Conservation (phyloP, 1,140 invertebrate genomes). For the Parasteatoda tepidariorum region DNA sequence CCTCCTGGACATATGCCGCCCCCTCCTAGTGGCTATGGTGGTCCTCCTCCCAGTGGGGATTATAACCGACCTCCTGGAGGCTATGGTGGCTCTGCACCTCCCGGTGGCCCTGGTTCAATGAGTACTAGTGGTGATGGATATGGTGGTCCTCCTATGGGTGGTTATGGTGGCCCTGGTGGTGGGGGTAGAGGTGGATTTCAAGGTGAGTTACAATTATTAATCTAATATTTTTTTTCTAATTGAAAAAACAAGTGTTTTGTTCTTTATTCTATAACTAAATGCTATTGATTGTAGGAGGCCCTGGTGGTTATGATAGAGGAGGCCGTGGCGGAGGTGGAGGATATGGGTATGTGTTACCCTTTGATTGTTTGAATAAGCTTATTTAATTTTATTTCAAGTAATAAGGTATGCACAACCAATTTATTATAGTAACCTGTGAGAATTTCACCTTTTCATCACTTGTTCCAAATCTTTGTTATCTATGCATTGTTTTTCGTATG, state of each 20-base stretch:
- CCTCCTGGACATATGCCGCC: constrained; percentile 46
- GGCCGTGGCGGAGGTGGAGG: constrained; percentile 59
- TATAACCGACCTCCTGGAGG: constrained; percentile 55
- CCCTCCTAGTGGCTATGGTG: constrained; percentile 51
- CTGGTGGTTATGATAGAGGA: constrained; percentile 62
- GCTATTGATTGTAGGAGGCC: constrained; percentile 32
- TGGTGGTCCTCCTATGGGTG: constrained; percentile 45
- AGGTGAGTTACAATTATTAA: constrained; percentile 3
- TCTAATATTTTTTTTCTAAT: not conserved
- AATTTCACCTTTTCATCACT: too few relatives aligned
- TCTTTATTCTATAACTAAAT: not conserved
- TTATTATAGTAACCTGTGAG: too few relatives aligned
- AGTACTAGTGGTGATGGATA: constrained; percentile 43
- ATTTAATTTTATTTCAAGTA: not conserved
- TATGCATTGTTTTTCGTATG: too few relatives aligned
- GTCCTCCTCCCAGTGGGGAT: constrained; percentile 36
- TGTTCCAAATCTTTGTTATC: too few relatives aligned
- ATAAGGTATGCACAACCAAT: too few relatives aligned
- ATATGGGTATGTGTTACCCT: constrained; percentile 42
- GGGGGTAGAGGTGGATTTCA: constrained; percentile 54
- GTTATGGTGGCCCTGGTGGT: constrained; percentile 43
- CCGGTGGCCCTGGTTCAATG: constrained; percentile 37
- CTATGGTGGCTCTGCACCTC: constrained; percentile 47
- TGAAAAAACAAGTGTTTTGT: not conserved
- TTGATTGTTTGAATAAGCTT: not conserved